Conservation (phyloP, 2,888 invertebrate species). For the Aricia artaxerxes region DNA sequence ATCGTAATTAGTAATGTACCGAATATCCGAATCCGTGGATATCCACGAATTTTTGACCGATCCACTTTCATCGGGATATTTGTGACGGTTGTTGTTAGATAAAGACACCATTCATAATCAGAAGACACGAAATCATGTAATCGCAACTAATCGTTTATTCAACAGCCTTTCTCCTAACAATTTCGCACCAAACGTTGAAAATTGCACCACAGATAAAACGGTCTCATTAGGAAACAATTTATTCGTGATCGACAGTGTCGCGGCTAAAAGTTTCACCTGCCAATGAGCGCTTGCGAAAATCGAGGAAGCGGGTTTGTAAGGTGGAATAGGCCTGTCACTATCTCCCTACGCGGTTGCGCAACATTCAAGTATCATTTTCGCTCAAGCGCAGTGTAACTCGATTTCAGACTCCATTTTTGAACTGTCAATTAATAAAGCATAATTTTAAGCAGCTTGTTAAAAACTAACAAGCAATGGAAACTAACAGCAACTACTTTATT, state of each 20-base stretch:
- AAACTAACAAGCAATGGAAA: background rate
- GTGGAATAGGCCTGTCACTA: constrained; percentile 8
- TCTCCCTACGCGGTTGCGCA: constrained; percentile 14
- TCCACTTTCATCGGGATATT: background rate
- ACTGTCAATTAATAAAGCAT: background rate
- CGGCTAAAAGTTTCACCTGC: constrained; percentile 25
- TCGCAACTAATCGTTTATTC: constrained; percentile 8
- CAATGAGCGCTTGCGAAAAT: constrained; percentile 24
- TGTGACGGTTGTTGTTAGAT: background rate
- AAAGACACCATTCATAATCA: background rate
- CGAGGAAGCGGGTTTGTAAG: constrained; percentile 16
- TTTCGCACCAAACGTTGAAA: background rate
- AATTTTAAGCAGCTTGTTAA: background rate
- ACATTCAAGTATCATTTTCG: background rate
- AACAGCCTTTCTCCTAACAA: background rate
- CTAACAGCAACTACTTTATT: background rate
- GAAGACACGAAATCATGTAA: background rate
- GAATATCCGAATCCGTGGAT: background rate
- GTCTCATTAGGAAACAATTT: constrained; percentile 14
- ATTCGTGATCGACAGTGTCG: constrained; percentile 21
- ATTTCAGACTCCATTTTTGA: background rate
- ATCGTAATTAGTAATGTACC: background rate
- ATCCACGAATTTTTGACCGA: background rate
- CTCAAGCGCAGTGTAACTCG: background rate
- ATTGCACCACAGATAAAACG: background rate